Percentiles rank a stretch among this genome's conserved stretches.
Conservation (phyloP, 2,797 vertebrate genomes). For the Chrysocyon brachyurus region DNA sequence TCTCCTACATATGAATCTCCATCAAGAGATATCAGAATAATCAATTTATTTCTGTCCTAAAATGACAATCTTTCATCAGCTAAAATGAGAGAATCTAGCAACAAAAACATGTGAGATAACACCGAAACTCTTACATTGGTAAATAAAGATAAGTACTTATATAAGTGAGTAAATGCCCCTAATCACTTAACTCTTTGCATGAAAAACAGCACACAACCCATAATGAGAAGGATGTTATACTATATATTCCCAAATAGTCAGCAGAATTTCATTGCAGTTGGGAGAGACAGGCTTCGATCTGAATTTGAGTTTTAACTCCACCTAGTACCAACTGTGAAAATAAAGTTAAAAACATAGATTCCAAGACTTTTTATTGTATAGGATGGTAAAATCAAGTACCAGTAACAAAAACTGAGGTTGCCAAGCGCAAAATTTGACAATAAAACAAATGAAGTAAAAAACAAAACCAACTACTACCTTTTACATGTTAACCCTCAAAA, state of each 20-base stretch:
- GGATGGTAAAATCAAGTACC: background rate
- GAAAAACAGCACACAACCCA: background rate
- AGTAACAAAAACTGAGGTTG: background rate
- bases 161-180: background rate
- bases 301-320: background rate
- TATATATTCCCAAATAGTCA: background rate
- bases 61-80: background rate
- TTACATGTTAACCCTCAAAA: background rate
- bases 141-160: background rate
- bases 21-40: slow-evolving; percentile 21
- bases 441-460: background rate
- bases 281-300: background rate
- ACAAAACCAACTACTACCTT: background rate
- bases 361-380: background rate
- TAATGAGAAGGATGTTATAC: background rate
- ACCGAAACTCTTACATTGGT: slow-evolving; percentile 6
- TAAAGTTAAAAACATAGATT: background rate
- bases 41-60: slow-evolving; percentile 1
- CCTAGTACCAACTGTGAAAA: background rate
- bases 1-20: slow-evolving; percentile 17
- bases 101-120: slow-evolving; percentile 25
- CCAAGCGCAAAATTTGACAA: background rate
- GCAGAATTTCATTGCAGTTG: background rate
- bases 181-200: background rate
- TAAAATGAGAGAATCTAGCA: slow-evolving; percentile 43